phyloP scores from a whole-genome alignment of 2,888 invertebrate genomes.

The Phania funesta region DNA sequence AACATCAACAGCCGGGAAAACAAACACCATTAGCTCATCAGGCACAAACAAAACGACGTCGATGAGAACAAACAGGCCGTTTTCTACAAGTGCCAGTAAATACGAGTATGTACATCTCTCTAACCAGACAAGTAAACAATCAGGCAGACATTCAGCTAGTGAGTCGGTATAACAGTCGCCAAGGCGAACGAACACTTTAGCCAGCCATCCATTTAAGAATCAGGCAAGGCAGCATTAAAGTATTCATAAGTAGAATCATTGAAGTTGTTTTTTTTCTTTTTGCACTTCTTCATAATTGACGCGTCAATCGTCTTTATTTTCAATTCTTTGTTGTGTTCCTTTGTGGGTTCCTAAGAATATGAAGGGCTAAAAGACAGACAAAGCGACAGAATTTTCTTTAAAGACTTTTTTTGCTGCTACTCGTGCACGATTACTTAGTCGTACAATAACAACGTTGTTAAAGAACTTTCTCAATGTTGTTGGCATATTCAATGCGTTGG shows the following conservation, averaged over 20 bases:
- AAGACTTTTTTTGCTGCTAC: not conserved
- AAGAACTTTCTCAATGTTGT: slow-evolving; percentile 12
- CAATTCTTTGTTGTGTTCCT: slow-evolving; percentile 31
- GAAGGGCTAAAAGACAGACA: not conserved
- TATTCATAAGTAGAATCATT: slow-evolving; percentile 22
- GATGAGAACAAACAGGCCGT: slow-evolving; percentile 5
- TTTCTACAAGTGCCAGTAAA: not conserved
- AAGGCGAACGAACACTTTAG: slow-evolving; percentile 11
- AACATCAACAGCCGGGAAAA: slow-evolving; percentile 23
- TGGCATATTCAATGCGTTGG: slow-evolving; percentile 17
- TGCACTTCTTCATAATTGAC: slow-evolving; percentile 36
- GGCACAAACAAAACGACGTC: slow-evolving; percentile 21
- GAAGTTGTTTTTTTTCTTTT: slow-evolving; percentile 9
- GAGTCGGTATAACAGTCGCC: not conserved
- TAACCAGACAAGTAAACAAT: slow-evolving; percentile 14
- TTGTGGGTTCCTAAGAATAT: not conserved
- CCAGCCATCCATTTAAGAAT: slow-evolving; percentile 41
- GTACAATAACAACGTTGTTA: slow-evolving; percentile 32
- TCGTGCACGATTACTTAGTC: not conserved
- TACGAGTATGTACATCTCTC: not conserved
- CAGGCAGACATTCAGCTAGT: slow-evolving; percentile 30
- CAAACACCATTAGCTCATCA: slow-evolving; percentile 42
- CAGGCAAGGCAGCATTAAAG: slow-evolving; percentile 14
- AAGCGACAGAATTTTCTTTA: not conserved
- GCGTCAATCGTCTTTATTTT: slow-evolving; percentile 37